phyloP scores from a whole-genome alignment of 2,113 vertebrate species.

The Amphiprion ocellaris region DNA sequence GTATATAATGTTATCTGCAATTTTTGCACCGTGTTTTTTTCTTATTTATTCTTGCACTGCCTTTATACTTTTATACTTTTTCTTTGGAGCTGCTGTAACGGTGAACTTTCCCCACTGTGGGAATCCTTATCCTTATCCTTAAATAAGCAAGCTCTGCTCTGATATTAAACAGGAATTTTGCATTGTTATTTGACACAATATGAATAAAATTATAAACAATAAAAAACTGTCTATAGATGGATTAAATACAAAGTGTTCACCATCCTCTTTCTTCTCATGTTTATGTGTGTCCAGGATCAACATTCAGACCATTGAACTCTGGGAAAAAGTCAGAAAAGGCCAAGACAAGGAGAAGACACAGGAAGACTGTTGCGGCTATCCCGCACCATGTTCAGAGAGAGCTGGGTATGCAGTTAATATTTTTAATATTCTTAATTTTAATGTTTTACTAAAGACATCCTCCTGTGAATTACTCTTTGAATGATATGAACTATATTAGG shows the following conservation, averaged over 20 bases:
- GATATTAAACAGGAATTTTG: neutral
- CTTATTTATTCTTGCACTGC: too few relatives aligned
- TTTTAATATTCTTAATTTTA: neutral
- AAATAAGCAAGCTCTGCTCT: too few relatives aligned
- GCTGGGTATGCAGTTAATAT: conserved; percentile 85
- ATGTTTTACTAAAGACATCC: too few relatives aligned
- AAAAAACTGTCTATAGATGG: neutral
- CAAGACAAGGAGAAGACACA: conserved; percentile 83
- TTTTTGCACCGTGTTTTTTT: too few relatives aligned
- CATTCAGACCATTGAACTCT: conserved; percentile 83
- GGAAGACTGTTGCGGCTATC: conserved; percentile 88
- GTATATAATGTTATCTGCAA: too few relatives aligned
- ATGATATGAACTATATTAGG: neutral
- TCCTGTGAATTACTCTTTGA: too few relatives aligned
- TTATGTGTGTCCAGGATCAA: conserved; percentile 75
- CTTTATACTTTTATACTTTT: too few relatives aligned
- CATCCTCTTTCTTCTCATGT: neutral
- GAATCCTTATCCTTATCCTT: too few relatives aligned
- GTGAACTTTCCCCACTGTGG: too few relatives aligned
- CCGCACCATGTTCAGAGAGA: conserved; percentile 94
- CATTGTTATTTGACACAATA: neutral
- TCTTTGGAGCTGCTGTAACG: too few relatives aligned
- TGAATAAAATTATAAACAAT: neutral
- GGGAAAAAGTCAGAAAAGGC: conserved; percentile 77
- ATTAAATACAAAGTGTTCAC: neutral